These are phyloP conservation scores for Etia nguti DNA, from an alignment of 2,113 vertebrate species.

Conservation along the genomic window DNA sequence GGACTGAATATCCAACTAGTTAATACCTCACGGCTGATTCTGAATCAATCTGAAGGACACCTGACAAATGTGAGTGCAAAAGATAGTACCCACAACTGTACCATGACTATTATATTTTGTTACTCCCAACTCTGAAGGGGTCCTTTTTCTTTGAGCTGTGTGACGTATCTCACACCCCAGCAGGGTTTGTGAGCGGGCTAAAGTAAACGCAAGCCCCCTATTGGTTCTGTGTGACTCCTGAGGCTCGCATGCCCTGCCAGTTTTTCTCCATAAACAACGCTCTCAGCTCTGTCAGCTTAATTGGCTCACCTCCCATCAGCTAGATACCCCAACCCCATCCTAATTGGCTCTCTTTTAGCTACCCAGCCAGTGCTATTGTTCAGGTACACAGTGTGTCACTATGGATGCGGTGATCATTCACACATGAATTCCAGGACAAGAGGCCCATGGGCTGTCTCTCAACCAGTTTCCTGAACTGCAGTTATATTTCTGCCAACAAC, in stretches of 20 bases:
- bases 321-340: constrained; percentile 53
- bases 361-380: constrained; percentile 67
- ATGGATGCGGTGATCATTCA: constrained; percentile 58
- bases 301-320: constrained; percentile 70
- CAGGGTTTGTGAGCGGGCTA: constrained; percentile 29
- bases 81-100: neutral
- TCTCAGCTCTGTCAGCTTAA: constrained; percentile 69
- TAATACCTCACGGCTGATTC: constrained; percentile 39
- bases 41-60: constrained; percentile 22
- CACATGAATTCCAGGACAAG: constrained; percentile 60
- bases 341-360: constrained; percentile 72
- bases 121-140: neutral
- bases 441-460: constrained; percentile 34
- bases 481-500: constrained; percentile 36
- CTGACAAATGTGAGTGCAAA: neutral
- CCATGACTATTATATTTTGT: neutral
- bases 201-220: constrained; percentile 26
- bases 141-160: constrained; percentile 11
- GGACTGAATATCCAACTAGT: constrained; percentile 54
- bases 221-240: constrained; percentile 32
- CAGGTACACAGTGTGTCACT: constrained; percentile 59
- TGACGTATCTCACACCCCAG: constrained; percentile 53
- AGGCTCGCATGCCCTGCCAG: constrained; percentile 42
- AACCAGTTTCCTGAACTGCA: constrained; percentile 16
- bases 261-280: constrained; percentile 34